A percentile compares a stretch with the other conserved stretches of the same genome.
phyloP scores from a whole-genome alignment of 37 sponge, comb jelly and placozoan genomes.

The Oscarella lobularis region DNA sequence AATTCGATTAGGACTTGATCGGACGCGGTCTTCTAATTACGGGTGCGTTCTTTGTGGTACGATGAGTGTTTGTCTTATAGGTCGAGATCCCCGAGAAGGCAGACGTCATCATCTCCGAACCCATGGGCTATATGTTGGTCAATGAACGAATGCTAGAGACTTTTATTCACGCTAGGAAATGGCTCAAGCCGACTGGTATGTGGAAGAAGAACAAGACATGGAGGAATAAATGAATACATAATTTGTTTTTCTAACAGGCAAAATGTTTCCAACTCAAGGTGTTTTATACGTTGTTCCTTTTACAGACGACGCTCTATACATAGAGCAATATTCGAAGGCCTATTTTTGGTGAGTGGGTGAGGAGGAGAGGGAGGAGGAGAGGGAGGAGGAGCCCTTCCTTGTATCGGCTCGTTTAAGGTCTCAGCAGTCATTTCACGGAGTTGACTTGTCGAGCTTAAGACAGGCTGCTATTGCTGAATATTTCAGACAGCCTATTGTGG shows the following conservation, averaged over 20 bases:
- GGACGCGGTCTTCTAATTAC: background rate
- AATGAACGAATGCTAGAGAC: conserved; percentile 97
- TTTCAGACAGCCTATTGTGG: conserved; percentile 89
- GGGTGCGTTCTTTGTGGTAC: background rate
- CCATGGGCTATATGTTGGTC: conserved; percentile 97
- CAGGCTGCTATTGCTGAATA: conserved; percentile 67
- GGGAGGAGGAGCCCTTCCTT: no score
- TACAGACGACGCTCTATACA: conserved; percentile 80
- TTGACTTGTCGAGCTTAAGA: conserved; percentile 63
- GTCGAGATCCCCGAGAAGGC: conserved; percentile 81
- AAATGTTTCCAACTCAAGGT: conserved; percentile 88
- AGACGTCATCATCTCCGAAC: conserved; percentile 92
- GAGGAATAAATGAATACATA: background rate
- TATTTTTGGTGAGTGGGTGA: conserved; percentile 74
- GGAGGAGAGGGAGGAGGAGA: no score
- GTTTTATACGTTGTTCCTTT: conserved; percentile 86
- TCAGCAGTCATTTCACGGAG: conserved; percentile 82
- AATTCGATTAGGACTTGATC: background rate
- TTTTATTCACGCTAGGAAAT: conserved; percentile 85
- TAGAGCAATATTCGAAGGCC: conserved; percentile 72
- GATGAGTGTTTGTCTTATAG: no score
- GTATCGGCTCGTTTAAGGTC: no score
- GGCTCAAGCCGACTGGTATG: conserved; percentile 75
- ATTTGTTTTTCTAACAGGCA: conserved; percentile 14
- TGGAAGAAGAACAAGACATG: background rate